Evolutionary conservation across 1,140 invertebrate species (phyloP), one percentile per base, ranked within the genome.

Genomic region (Macrocentrus cingulum): DNA sequence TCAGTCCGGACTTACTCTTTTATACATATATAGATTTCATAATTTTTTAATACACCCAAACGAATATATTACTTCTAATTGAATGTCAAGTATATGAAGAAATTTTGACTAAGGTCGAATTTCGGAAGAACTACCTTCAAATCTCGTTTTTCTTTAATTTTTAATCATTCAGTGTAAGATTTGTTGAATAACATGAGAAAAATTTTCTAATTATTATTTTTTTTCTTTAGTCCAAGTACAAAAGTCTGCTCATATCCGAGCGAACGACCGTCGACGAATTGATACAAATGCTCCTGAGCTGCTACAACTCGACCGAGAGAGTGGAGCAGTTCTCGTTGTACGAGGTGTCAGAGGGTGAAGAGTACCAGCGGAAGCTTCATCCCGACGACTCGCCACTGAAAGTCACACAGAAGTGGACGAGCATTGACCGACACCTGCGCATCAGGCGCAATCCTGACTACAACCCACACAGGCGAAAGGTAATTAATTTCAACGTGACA

Each of bases 261-360:
- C 82, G 87, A 66, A 96, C 93, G 16, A 92, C 91, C n/a, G 90
- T 91, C 2, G 91, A 94, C 71, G 92, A 96, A 79, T 78, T 95
- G 50, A 86, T 95, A 53, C 87, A 90, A 62, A 86, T 96, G 63
- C 75, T 96, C 36, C 81, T 95, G 13, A 89, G 89, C 61, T 95
- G 91, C 78, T 94, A 92, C 69, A 91, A 87, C 73, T 92, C 87
- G 16, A 85, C 83, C 51, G 91, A 95, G 71, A 83, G 87, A 36
- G 88, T 91, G 1, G 90, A 92, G 72, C 86, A 90, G 74, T 95
- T 93, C 76, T 91, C 91, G 15, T 78, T 95, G 15, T 94, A 94
- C 80, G 92, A 94, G 82, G 91, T 94, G 53, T 80, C 81, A 78
- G 80, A 78, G 51, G 81, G 80, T 54, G 83, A 86, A 59, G 90